Conservation (phyloP, 2,797 vertebrate genomes). For the Lemur catta region DNA sequence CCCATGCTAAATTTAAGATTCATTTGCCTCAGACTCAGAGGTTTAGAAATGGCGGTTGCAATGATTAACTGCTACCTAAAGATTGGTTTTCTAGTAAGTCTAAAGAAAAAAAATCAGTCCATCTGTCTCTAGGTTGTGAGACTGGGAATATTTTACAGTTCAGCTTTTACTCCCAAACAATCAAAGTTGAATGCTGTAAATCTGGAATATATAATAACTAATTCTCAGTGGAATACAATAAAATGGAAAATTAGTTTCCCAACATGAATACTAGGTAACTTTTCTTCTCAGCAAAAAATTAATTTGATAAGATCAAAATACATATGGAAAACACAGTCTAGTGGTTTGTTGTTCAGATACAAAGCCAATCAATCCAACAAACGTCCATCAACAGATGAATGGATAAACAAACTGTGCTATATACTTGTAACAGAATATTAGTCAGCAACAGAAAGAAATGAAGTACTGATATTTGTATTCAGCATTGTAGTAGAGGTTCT, state of each 20-base stretch:
- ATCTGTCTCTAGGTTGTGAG: neutral
- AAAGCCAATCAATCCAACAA: neutral
- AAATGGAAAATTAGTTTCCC: constrained; percentile 51
- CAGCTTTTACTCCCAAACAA: constrained; percentile 27
- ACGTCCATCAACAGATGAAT: neutral
- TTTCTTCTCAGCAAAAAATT: constrained; percentile 52
- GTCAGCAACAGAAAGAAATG: neutral
- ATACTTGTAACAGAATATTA: too few relatives aligned
- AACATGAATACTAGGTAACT: constrained; percentile 41
- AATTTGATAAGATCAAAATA: constrained; percentile 65
- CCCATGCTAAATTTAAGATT: neutral
- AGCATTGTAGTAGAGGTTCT: neutral
- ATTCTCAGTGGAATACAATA: constrained; percentile 29
- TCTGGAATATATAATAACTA: constrained; percentile 28
- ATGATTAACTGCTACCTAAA: constrained; percentile 43
- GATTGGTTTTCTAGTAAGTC: neutral
- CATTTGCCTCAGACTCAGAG: constrained; percentile 19
- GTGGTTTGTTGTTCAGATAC: constrained; percentile 31
- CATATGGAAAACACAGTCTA: constrained; percentile 58
- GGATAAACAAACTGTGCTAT: neutral
- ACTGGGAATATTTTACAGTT: constrained; percentile 41
- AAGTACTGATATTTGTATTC: neutral
- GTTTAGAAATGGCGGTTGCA: neutral
- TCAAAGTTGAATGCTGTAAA: neutral
- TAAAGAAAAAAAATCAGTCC: neutral